A percentile compares a stretch with the other conserved stretches of the same genome.
Evolutionary conservation across 92 coral and sea anemone genomes (phyloP).

Genomic region (Anthopleura xanthogrammica): DNA sequence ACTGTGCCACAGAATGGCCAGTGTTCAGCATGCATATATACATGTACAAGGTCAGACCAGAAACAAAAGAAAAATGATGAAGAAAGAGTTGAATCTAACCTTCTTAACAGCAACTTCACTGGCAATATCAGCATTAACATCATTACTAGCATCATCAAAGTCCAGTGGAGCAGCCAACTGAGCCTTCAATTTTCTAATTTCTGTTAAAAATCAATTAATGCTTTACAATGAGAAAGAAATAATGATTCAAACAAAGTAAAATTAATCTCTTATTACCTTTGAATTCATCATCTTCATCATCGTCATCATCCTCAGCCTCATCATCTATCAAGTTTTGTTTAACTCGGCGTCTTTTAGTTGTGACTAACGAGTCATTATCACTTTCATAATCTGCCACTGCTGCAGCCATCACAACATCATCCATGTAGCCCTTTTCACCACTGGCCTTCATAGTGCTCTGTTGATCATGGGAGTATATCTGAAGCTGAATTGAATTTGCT

Average conservation of each 20-base stretch:
- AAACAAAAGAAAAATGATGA: background rate
- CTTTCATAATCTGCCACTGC: conserved; percentile 65
- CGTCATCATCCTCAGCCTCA: conserved; percentile 90
- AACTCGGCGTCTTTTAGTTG: conserved; percentile 70
- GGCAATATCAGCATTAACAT: conserved; percentile 62
- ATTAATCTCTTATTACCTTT: conserved; percentile 59
- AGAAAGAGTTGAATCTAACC: background rate
- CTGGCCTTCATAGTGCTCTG: conserved; percentile 15
- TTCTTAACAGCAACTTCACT: conserved; percentile 61
- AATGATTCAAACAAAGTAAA: too few species aligned
- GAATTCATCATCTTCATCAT: conserved; percentile 85
- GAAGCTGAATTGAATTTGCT: too few species aligned
- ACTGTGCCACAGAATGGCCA: too few species aligned
- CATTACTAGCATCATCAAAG: conserved; percentile 80
- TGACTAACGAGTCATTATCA: conserved; percentile 85
- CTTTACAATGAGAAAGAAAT: background rate
- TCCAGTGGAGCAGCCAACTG: conserved; percentile 92
- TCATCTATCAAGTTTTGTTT: conserved; percentile 94
- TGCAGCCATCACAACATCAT: conserved; percentile 51
- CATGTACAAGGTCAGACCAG: background rate
- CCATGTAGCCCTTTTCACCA: conserved; percentile 24
- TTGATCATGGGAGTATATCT: too few species aligned
- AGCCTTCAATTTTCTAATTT: conserved; percentile 88
- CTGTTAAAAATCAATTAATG: conserved; percentile 25
- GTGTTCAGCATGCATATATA: too few species aligned